These are phyloP conservation scores for Cancer borealis DNA, from an alignment of 2,888 invertebrate genomes.

Conservation along the genomic window DNA sequence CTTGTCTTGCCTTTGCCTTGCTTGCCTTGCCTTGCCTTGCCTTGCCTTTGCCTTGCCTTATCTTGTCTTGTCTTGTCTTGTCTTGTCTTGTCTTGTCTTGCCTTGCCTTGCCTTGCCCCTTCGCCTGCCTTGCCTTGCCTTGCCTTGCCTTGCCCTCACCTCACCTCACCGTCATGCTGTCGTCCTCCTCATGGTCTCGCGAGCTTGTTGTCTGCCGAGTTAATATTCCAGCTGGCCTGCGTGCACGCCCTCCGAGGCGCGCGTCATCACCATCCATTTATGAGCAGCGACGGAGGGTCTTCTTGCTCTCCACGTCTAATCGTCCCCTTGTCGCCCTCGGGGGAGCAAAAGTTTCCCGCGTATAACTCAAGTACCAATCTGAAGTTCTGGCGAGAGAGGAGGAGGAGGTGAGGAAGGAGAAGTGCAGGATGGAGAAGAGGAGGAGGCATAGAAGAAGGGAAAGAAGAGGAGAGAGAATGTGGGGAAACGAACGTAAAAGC, in stretches of 20 bases:
- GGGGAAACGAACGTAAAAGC: conserved; percentile 36
- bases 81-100: no score
- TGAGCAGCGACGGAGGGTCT: conserved; percentile 21
- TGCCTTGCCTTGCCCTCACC: not conserved
- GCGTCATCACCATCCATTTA: conserved; percentile 33
- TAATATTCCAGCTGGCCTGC: conserved; percentile 17
- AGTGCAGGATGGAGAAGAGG: not conserved
- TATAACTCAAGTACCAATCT: conserved; percentile 60
- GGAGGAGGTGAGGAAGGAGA: not conserved
- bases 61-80: no score
- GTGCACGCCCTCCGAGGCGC: not conserved
- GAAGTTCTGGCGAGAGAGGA: conserved; percentile 23
- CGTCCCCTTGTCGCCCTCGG: conserved; percentile 44
- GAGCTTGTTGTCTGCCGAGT: not conserved
- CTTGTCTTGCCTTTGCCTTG: no score
- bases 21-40: no score
- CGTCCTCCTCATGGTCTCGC: not conserved
- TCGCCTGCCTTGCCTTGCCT: no score
- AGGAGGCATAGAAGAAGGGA: not conserved
- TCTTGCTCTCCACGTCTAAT: conserved; percentile 26
- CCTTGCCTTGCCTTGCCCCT: no score
- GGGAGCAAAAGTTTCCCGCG: conserved; percentile 46
- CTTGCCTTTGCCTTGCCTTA: no score
- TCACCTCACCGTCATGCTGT: conserved; percentile 10
- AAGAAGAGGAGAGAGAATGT: conserved; percentile 33